A percentile compares a stretch with the other conserved stretches of the same genome.
Evolutionary conservation across 2,888 invertebrate species (phyloP).

Genomic region (Coremacera marginata): DNA sequence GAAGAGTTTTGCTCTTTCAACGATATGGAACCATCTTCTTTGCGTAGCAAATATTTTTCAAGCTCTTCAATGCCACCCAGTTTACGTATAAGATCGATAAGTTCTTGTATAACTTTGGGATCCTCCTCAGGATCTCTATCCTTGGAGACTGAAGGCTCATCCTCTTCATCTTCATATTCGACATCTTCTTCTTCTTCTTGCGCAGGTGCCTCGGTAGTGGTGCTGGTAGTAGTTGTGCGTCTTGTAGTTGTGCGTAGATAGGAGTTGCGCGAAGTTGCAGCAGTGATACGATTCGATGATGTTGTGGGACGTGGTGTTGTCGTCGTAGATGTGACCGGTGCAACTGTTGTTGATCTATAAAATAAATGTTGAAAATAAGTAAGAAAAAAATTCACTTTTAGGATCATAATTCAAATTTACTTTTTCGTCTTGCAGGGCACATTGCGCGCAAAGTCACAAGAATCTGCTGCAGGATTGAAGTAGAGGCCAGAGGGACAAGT

Average conservation of each 20-base stretch:
- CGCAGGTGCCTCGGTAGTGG: constrained; percentile 69
- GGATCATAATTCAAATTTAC: constrained; percentile 45
- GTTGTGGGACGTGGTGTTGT: constrained; percentile 66
- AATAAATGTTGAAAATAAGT: neutral
- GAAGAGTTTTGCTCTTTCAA: constrained; percentile 66
- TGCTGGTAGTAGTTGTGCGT: constrained; percentile 68
- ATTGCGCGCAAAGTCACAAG: constrained; percentile 92
- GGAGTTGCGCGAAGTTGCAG: constrained; percentile 68
- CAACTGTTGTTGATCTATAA: constrained; percentile 70
- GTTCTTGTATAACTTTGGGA: constrained; percentile 80
- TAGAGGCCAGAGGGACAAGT: constrained; percentile 92
- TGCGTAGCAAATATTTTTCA: constrained; percentile 79
- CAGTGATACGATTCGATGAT: constrained; percentile 69
- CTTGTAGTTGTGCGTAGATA: constrained; percentile 61
- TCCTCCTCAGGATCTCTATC: constrained; percentile 67
- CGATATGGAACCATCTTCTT: constrained; percentile 71
- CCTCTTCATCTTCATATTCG: constrained; percentile 70
- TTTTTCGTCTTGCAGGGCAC: constrained; percentile 80
- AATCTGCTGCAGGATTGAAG: constrained; percentile 92
- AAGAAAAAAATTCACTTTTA: neutral
- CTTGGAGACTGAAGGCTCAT: constrained; percentile 45
- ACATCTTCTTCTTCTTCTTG: constrained; percentile 62
- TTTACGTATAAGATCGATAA: constrained; percentile 87
- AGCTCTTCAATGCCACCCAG: constrained; percentile 89
- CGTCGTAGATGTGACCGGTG: constrained; percentile 70